Percentiles rank a stretch among this genome's conserved stretches.
phyloP scores from a whole-genome alignment of 2,888 invertebrate species.

The Tetragonisca angustula region DNA sequence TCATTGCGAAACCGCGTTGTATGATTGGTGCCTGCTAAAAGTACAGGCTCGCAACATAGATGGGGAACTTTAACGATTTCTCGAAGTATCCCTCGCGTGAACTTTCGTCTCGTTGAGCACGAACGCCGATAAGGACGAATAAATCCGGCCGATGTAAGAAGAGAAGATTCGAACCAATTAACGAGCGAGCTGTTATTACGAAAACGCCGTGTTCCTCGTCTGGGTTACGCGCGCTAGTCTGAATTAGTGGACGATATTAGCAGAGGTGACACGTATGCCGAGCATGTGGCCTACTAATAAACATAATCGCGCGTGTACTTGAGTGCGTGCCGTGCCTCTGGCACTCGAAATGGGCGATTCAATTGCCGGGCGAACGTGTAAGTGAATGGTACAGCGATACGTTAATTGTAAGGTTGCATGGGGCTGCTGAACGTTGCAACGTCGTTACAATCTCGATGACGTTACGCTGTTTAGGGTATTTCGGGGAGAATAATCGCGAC shows the following conservation, averaged over 20 bases:
- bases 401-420: slow-evolving; percentile 19
- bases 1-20: background rate
- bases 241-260: slow-evolving; percentile 46
- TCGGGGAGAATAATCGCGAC: background rate
- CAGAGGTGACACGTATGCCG: slow-evolving; percentile 24
- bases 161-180: slow-evolving; percentile 34
- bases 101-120: background rate
- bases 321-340: slow-evolving; percentile 35
- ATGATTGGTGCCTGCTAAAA: background rate
- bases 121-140: background rate
- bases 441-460: background rate
- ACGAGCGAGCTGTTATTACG: slow-evolving; percentile 26
- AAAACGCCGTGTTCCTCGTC: slow-evolving; percentile 25
- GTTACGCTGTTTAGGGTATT: background rate
- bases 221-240: slow-evolving; percentile 31
- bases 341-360: slow-evolving; percentile 56
- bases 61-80: background rate
- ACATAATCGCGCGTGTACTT: slow-evolving; percentile 61
- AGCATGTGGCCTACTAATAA: slow-evolving; percentile 52
- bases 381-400: slow-evolving; percentile 31
- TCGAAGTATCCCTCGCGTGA: background rate
- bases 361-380: slow-evolving; percentile 48
- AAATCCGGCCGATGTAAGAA: slow-evolving; percentile 25
- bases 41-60: background rate
- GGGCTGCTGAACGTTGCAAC: background rate